phyloP scores from a whole-genome alignment of 1,140 invertebrate species.

The Drosophila ercepeae region DNA sequence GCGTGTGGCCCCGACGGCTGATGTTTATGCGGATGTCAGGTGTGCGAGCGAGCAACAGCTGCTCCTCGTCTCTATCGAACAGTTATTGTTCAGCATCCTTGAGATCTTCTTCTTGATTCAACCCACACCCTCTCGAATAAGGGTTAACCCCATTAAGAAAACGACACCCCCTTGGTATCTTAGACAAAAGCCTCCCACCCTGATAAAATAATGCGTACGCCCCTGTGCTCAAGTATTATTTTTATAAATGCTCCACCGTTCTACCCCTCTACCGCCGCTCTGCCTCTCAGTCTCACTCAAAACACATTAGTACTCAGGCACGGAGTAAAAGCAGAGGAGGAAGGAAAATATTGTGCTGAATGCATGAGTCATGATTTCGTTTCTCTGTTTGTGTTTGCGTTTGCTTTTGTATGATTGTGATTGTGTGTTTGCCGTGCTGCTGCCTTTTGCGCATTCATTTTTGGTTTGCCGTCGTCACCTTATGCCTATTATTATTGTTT shows the following conservation, averaged over 20 bases:
- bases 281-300: constrained; percentile 36
- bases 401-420: constrained; percentile 7
- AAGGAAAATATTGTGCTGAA: constrained; percentile 55
- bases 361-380: constrained; percentile 76
- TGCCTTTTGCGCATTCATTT: constrained; percentile 74
- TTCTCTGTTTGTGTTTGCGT: constrained; percentile 15
- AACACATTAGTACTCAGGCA: constrained; percentile 77
- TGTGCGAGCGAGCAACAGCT: constrained; percentile 69
- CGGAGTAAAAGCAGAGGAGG: constrained; percentile 56
- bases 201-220: background rate
- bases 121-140: background rate
- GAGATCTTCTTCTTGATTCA: background rate
- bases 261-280: background rate
- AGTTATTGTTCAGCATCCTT: background rate
- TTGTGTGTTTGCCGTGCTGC: constrained; percentile 20
- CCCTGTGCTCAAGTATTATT: constrained; percentile 60
- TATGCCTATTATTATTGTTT: constrained; percentile 80
- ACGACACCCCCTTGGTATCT: background rate
- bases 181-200: background rate
- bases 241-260: constrained; percentile 57
- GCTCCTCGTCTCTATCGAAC: constrained; percentile 22
- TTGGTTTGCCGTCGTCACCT: constrained; percentile 74
- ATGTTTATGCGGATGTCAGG: constrained; percentile 52
- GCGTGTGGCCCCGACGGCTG: constrained; percentile 63
- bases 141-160: background rate